phyloP scores from a whole-genome alignment of 1,140 invertebrate species.

The Leucophenga varia region DNA sequence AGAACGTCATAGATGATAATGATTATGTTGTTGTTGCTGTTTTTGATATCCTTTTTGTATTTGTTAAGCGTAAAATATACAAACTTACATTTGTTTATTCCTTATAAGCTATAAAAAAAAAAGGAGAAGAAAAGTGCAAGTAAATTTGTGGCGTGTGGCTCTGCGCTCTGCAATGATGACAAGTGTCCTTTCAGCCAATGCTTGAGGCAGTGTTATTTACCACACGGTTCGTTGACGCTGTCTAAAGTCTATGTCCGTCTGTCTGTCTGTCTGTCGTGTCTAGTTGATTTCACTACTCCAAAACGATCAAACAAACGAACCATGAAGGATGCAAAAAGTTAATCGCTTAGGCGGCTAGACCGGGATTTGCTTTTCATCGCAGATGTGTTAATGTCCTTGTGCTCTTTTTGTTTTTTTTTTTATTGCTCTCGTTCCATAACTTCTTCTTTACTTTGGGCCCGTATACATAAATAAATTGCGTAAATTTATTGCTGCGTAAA shows the following conservation, averaged over 20 bases:
- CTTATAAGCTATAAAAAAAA: conserved; percentile 37
- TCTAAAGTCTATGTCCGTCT: too few relatives aligned
- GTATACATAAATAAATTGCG: conserved; percentile 54
- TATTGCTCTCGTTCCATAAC: conserved; percentile 29
- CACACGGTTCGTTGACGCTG: too few relatives aligned
- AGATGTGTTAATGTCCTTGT: conserved; percentile 55
- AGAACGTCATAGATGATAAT: conserved; percentile 4
- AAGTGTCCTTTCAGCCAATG: conserved; percentile 5
- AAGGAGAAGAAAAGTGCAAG: too few relatives aligned
- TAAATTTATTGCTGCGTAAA: conserved; percentile 55
- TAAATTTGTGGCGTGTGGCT: conserved; percentile 20
- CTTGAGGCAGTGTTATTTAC: neutral
- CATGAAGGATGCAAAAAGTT: conserved; percentile 53
- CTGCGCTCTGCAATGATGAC: conserved; percentile 5
- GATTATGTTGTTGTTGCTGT: conserved; percentile 1
- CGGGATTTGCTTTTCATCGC: conserved; percentile 38
- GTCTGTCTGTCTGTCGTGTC: too few relatives aligned
- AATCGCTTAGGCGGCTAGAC: conserved; percentile 44
- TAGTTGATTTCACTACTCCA: too few relatives aligned
- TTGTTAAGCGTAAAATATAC: conserved; percentile 31
- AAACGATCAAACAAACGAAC: conserved; percentile 21
- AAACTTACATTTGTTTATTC: conserved; percentile 3
- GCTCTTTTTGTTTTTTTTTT: conserved; percentile 30
- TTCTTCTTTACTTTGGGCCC: too few relatives aligned
- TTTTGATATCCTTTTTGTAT: too few relatives aligned